Evolutionary conservation across 2,888 invertebrate species (phyloP), one percentile per base, ranked within the genome.

Genomic region (Athetis lepigone): DNA sequence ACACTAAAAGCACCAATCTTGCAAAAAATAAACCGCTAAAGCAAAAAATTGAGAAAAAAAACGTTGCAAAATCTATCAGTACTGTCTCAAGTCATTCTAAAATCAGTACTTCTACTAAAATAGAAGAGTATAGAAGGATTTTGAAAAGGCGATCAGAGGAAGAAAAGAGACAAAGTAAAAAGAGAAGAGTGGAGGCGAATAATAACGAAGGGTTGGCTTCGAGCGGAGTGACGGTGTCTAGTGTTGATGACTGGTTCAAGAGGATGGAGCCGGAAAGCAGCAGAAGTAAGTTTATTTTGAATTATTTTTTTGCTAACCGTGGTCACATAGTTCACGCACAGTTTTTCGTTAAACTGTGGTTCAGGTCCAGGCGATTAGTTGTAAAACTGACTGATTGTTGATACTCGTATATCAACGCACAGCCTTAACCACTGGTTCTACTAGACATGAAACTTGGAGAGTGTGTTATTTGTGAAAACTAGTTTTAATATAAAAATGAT

Each of bases 191-290:
- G 2, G 73, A 80, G 11, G 36, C 71, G 1, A 71, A 75, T 45
- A 74, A 49, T 58, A 51, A 29, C 46, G 51, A 70, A 50, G 18
- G 52, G 47, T 3, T 25, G 23, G n/a, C 65, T 7, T 71, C 81
- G 1, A 85, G 86, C 45, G 81, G 63, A 1, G 70, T 77, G 0
- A 89, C 86, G 8, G 45, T 73, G 0, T 85, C 86, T 0, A 89
- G 84, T 45, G 85, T 92, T 3, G 77, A 85, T 7, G 86, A 90
- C 6, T 92, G 92, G 92, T 81, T 92, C 6, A 82, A 61, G 40
- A 85, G 73, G 45, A 86, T 82, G 16, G 81, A 74, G 1, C 78
- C 83, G 0, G 29, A 68, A 0, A 58, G 45, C 2, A 78, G 67
- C 37, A 78, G 69, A 79, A 84, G 89, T 90, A 68, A 78, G 57